These are phyloP conservation scores for Coptodon bakossiorum DNA, from an alignment of 2,113 vertebrate genomes.

Conservation along the genomic window DNA sequence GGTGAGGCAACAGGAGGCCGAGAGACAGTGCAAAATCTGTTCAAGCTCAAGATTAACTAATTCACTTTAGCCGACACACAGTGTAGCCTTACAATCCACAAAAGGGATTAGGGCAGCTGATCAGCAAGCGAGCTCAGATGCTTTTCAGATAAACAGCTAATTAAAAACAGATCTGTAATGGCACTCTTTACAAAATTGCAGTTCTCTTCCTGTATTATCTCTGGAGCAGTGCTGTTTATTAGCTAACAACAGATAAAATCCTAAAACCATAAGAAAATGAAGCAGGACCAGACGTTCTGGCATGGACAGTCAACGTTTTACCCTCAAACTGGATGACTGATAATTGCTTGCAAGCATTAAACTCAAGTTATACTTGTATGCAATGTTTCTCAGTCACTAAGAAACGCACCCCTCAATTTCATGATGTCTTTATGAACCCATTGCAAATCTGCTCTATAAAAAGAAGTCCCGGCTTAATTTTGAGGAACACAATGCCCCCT, in stretches of 20 bases:
- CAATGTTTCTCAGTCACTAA: not conserved
- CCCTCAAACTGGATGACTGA: not conserved
- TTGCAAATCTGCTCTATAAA: not conserved
- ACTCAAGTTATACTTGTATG: not conserved
- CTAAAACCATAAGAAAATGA: not conserved
- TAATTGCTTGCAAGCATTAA: not conserved
- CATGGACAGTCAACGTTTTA: not conserved
- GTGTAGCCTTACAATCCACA: constrained; percentile 10
- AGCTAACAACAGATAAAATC: not conserved
- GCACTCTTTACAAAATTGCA: not conserved
- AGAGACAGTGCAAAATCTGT: not conserved
- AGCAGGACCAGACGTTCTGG: not conserved
- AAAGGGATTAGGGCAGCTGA: constrained; percentile 39
- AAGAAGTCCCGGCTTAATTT: not conserved
- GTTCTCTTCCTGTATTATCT: not conserved
- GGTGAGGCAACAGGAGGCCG: constrained; percentile 33
- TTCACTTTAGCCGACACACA: constrained; percentile 23
- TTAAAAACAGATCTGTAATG: not conserved
- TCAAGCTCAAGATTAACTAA: constrained; percentile 17
- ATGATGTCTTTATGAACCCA: not conserved
- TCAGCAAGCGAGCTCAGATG: constrained; percentile 9
- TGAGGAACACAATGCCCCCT: not conserved
- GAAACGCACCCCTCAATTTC: not conserved
- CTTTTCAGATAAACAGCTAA: constrained; percentile 35
- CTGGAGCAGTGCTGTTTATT: not conserved